These are phyloP conservation scores for Diuraphis noxia DNA, from an alignment of 1,140 invertebrate genomes.

Conservation along the genomic window DNA sequence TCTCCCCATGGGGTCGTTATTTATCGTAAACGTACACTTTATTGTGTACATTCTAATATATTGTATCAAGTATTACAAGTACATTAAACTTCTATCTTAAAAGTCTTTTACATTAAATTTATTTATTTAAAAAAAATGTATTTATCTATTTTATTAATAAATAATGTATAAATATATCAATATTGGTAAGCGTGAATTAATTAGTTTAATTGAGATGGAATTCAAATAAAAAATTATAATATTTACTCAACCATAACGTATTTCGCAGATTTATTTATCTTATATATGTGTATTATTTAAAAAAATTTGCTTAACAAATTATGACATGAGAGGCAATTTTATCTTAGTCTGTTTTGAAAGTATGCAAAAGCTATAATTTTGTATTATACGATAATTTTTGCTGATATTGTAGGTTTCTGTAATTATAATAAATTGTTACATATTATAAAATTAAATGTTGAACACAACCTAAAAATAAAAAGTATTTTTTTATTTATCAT, in stretches of 20 bases:
- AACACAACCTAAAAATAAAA: constrained; percentile 22
- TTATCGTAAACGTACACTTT: neutral
- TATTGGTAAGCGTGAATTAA: neutral
- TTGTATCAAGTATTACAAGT: neutral
- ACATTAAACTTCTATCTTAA: neutral
- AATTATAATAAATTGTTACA: neutral
- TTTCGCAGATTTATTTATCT: neutral
- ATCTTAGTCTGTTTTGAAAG: neutral
- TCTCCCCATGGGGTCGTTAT: neutral
- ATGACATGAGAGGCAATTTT: neutral
- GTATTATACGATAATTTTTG: neutral
- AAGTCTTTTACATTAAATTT: too few relatives aligned
- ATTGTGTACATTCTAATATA: constrained; percentile 3
- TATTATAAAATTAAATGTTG: too few relatives aligned
- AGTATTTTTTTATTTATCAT: neutral
- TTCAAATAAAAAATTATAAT: neutral
- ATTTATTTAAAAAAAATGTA: too few relatives aligned
- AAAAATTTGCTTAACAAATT: neutral
- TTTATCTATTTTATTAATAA: neutral
- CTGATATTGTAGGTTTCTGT: neutral
- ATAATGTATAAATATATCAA: neutral
- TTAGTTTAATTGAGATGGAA: neutral
- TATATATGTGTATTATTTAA: neutral
- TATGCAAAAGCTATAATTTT: neutral
- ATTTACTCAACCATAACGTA: neutral